Evolutionary conservation across 2,888 invertebrate species (phyloP), one percentile per base, ranked within the genome.

Genomic region (Shargacucullia verbasci): DNA sequence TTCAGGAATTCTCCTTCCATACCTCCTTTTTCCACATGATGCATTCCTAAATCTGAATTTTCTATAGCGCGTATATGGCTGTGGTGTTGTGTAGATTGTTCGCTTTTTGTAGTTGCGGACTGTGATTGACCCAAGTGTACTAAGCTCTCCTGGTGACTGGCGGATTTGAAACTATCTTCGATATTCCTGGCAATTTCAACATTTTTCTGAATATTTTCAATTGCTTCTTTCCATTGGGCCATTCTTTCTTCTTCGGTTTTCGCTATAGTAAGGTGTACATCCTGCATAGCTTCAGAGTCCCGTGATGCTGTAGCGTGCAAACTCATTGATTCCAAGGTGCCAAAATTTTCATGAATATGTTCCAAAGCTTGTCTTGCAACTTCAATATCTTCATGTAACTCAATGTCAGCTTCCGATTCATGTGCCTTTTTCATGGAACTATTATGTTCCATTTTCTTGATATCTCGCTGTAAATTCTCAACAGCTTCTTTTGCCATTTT

Each of bases 401-500:
- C 82, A 13, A 63, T 70, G 55, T 90, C 86, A 10, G 85, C 45
- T 41, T 82, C 80, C 10, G 76, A 56, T 20, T 73, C 72, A 12
- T 84, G 78, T 46, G 66, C 50, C 29, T 39, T 56, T 66, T 79
- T 81, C 46, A 57, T 65, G n/a, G 59, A 63, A 20, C 79, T 70
- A 56, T 73, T 81, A 35, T 79, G 69, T 52, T 91, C 88, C 34
- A 85, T 84, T 62, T 80, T 84, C 48, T 81, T 75, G 31, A 92
- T 68, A 59, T 91, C 87, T 14, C 79, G 82, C 70, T 91, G 88
- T 25, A 93, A 73, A 53, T 83, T 85, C 68, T 92, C 88, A n/a
- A 92, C 86, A 1, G 91, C 92, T 81, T 88, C 88, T 64, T 89
- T 91, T 12, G 91, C 92, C 79, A 88, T 83, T 55, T 82, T 82